Percentiles rank a stretch among this genome's conserved stretches.
These are phyloP conservation scores for Garra rufa DNA, from an alignment of 2,113 vertebrate genomes.

Conservation along the genomic window DNA sequence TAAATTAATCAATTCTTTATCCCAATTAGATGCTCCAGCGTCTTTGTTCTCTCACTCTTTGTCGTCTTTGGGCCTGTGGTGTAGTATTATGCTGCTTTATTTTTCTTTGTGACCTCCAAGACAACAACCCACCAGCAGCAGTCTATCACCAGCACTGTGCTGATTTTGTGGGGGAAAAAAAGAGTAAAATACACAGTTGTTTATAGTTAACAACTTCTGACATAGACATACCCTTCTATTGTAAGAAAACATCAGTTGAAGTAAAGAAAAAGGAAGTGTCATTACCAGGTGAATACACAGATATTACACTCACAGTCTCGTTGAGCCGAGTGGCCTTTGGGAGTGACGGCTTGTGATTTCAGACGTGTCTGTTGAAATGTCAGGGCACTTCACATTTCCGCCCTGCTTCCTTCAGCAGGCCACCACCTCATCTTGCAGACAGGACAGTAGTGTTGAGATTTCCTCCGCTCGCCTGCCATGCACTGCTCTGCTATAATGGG, in stretches of 20 bases:
- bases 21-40: slow-evolving; percentile 7
- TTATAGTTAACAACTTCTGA: not conserved
- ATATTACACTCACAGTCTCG: slow-evolving; percentile 33
- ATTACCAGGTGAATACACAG: slow-evolving; percentile 36
- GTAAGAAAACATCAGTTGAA: slow-evolving; percentile 34
- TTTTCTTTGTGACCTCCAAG: not conserved
- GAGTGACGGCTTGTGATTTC: slow-evolving; percentile 46
- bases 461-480: slow-evolving; percentile 29
- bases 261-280: slow-evolving; percentile 14
- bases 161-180: not conserved
- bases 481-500: slow-evolving; percentile 5
- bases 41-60: slow-evolving; percentile 10
- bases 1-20: slow-evolving; percentile 33
- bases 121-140: not conserved
- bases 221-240: not conserved
- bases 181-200: not conserved
- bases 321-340: slow-evolving; percentile 55
- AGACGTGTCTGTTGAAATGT: slow-evolving; percentile 56
- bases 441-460: slow-evolving; percentile 49
- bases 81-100: not conserved
- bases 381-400: slow-evolving; percentile 58
- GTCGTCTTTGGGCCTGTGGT: slow-evolving; percentile 5
- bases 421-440: slow-evolving; percentile 47
- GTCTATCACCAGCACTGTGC: not conserved
- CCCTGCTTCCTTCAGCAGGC: slow-evolving; percentile 49